These are phyloP conservation scores for Drosophila melanica DNA, from an alignment of 1,140 invertebrate species.

Conservation along the genomic window DNA sequence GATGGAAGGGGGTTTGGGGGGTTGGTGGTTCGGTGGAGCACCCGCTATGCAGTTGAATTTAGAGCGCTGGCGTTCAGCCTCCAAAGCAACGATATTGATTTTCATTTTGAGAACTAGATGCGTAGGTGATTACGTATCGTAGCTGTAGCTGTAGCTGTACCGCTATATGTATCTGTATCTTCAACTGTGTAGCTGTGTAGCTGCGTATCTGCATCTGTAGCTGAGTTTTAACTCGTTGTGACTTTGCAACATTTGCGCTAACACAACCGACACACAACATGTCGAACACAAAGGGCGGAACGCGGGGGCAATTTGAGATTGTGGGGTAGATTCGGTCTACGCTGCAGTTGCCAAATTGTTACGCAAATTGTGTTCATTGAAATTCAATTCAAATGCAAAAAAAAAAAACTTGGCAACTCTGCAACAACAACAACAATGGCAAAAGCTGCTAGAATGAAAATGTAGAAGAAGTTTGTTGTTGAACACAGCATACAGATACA, in stretches of 20 bases:
- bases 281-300: neutral
- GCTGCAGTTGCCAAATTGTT: slow-evolving; percentile 67
- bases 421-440: neutral
- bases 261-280: slow-evolving; percentile 18
- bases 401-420: slow-evolving; percentile 28
- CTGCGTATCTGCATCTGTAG: slow-evolving; percentile 28
- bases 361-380: slow-evolving; percentile 72
- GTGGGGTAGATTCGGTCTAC: neutral
- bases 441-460: neutral
- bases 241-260: slow-evolving; percentile 44
- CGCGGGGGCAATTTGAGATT: neutral
- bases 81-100: slow-evolving; percentile 56
- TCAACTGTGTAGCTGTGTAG: neutral
- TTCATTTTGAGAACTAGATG: slow-evolving; percentile 60
- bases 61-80: neutral
- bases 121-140: slow-evolving; percentile 55
- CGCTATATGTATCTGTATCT: neutral
- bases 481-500: slow-evolving; percentile 2
- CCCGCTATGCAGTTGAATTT: slow-evolving; percentile 10
- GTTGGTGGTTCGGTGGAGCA: neutral
- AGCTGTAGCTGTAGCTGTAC: slow-evolving; percentile 17
- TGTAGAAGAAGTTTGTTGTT: slow-evolving; percentile 25
- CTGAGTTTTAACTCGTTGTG: slow-evolving; percentile 32
- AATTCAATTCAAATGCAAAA: slow-evolving; percentile 65
- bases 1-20: neutral